Conservation (phyloP, 1,140 invertebrate species). For the Dendroctonus ponderosae region DNA sequence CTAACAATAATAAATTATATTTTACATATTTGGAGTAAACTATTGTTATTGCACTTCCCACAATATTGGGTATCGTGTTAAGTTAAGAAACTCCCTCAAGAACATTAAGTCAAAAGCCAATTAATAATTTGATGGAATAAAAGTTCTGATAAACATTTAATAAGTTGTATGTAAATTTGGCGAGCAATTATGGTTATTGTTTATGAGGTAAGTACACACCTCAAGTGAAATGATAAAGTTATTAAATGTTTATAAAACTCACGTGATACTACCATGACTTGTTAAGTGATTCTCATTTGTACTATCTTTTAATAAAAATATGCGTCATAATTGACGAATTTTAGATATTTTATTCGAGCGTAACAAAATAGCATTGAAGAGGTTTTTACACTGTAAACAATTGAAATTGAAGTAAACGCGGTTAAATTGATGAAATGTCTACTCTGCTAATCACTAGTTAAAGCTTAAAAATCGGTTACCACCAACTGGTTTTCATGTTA, state of each 20-base stretch:
- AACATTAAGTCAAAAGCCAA: background rate
- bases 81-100: slow-evolving; percentile 29
- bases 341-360: slow-evolving; percentile 28
- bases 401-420: background rate
- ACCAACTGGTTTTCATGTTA: slow-evolving; percentile 10
- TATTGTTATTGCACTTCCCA: slow-evolving; percentile 43
- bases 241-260: slow-evolving; percentile 19
- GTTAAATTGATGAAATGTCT: slow-evolving; percentile 13
- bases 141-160: slow-evolving; percentile 16
- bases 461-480: slow-evolving; percentile 30
- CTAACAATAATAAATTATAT: slow-evolving; percentile 36
- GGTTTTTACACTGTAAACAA: background rate
- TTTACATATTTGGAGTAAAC: slow-evolving; percentile 23
- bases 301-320: slow-evolving; percentile 51
- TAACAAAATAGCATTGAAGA: slow-evolving; percentile 42
- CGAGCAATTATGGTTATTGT: slow-evolving; percentile 4
- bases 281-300: slow-evolving; percentile 49
- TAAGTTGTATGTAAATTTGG: slow-evolving; percentile 6
- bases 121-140: slow-evolving; percentile 8
- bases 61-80: slow-evolving; percentile 23
- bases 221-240: background rate
- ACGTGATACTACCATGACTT: slow-evolving; percentile 20
- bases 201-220: background rate
- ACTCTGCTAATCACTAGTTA: slow-evolving; percentile 23
- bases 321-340: slow-evolving; percentile 46